Conservation (phyloP, 2,888 invertebrate genomes). For the Drosophila birchii region DNA sequence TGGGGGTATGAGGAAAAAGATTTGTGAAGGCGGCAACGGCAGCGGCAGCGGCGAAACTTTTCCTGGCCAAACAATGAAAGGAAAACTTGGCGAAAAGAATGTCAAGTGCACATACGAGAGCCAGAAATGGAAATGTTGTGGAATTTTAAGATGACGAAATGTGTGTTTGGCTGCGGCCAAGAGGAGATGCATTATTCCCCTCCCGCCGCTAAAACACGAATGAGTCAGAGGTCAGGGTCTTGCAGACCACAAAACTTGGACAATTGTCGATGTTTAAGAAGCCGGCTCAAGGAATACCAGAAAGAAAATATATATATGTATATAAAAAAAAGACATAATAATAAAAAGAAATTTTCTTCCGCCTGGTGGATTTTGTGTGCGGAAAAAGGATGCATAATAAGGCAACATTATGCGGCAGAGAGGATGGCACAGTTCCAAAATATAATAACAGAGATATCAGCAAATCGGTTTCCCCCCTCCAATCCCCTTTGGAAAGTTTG, state of each 20-base stretch:
- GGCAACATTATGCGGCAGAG: conserved; percentile 41
- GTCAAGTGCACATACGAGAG: conserved; percentile 46
- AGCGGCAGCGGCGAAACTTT: conserved; percentile 49
- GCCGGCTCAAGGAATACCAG: conserved; percentile 8
- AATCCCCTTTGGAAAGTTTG: conserved; percentile 24
- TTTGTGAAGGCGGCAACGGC: neutral
- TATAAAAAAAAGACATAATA: conserved; percentile 12
- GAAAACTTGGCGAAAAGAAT: conserved; percentile 40
- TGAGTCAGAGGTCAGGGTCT: conserved; percentile 63
- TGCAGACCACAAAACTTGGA: conserved; percentile 22
- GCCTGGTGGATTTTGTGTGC: conserved; percentile 28
- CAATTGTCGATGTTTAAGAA: conserved; percentile 45
- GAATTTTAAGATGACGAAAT: conserved; percentile 40
- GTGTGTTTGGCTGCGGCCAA: conserved; percentile 26
- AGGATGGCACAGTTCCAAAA: conserved; percentile 40
- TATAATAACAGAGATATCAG: conserved; percentile 51
- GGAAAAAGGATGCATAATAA: conserved; percentile 43
- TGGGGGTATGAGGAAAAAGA: neutral
- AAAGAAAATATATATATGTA: neutral
- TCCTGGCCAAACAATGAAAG: conserved; percentile 26
- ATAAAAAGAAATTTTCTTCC: conserved; percentile 41
- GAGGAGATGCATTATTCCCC: conserved; percentile 21
- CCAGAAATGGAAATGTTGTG: conserved; percentile 29
- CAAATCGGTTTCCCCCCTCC: conserved; percentile 61
- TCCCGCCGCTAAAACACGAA: neutral